These are phyloP conservation scores for Anisognathus igniventris DNA, from an alignment of 2,797 vertebrate genomes.

Conservation along the genomic window DNA sequence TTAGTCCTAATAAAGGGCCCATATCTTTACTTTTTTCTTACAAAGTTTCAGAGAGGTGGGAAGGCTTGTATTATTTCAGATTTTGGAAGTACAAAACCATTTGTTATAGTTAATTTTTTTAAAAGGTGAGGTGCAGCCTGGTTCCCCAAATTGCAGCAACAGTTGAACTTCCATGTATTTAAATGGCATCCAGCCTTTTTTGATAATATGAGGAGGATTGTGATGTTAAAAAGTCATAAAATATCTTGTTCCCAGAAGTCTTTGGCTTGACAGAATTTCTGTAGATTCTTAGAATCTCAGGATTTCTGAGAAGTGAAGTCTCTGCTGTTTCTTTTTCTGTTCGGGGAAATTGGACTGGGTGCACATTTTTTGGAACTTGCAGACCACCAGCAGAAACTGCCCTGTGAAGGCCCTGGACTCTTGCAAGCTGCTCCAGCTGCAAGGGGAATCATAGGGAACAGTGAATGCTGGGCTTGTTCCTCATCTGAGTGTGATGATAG, in stretches of 20 bases:
- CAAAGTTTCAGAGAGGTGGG: neutral
- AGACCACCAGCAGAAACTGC: neutral
- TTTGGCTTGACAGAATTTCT: neutral
- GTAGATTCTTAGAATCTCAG: neutral
- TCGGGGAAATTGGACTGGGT: neutral
- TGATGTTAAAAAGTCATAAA: neutral
- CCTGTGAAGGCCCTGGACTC: neutral
- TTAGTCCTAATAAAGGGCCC: neutral
- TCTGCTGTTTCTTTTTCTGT: neutral
- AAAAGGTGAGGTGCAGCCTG: neutral
- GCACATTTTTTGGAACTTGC: neutral
- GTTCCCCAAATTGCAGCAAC: neutral
- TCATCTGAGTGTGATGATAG: neutral
- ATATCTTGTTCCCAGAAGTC: neutral
- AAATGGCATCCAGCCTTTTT: neutral
- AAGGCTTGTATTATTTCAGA: neutral
- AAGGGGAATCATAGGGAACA: neutral
- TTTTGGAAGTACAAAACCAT: neutral
- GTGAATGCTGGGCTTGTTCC: neutral
- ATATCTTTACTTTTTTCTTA: neutral
- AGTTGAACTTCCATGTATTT: neutral
- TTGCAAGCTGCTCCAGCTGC: fast-evolving
- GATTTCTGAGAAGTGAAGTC: neutral
- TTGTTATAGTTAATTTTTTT: neutral
- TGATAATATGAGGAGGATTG: neutral